These are phyloP conservation scores for Periplaneta americana DNA, from an alignment of 1,140 invertebrate species.

Conservation along the genomic window DNA sequence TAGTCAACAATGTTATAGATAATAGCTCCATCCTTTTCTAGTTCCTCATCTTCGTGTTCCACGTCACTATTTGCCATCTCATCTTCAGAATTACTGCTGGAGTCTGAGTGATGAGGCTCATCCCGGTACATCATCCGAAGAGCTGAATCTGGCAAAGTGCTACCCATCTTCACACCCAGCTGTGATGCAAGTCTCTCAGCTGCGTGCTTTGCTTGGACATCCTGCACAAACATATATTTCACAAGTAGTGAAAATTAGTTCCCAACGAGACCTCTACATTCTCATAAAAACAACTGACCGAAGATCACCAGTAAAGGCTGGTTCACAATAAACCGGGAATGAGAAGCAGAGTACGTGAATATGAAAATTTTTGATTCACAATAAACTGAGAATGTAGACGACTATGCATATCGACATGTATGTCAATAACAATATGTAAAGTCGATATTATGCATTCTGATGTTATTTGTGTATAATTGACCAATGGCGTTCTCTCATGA, in stretches of 20 bases:
- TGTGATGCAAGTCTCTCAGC: neutral
- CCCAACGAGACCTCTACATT: neutral
- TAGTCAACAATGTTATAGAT: neutral
- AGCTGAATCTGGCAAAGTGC: neutral
- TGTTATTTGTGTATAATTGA: no score
- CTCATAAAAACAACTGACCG: neutral
- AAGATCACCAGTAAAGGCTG: no score
- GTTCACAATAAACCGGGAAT: no score
- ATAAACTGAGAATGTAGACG: no score
- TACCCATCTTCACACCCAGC: neutral
- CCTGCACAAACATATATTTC: neutral
- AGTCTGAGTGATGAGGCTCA: neutral
- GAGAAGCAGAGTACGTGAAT: no score
- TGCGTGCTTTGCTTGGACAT: constrained; percentile 8
- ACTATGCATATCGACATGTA: no score
- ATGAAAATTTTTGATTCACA: no score
- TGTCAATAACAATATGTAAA: neutral
- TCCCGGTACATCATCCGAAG: neutral
- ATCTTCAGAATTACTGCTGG: constrained; percentile 6
- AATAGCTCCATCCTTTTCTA: neutral
- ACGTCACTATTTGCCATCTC: neutral
- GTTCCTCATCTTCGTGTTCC: constrained; percentile 1
- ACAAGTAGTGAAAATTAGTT: neutral
- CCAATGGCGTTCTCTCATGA: no score
- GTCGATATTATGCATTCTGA: neutral